Evolutionary conservation across 2,888 invertebrate genomes (phyloP).

Genomic region (Plebejus melissa): DNA sequence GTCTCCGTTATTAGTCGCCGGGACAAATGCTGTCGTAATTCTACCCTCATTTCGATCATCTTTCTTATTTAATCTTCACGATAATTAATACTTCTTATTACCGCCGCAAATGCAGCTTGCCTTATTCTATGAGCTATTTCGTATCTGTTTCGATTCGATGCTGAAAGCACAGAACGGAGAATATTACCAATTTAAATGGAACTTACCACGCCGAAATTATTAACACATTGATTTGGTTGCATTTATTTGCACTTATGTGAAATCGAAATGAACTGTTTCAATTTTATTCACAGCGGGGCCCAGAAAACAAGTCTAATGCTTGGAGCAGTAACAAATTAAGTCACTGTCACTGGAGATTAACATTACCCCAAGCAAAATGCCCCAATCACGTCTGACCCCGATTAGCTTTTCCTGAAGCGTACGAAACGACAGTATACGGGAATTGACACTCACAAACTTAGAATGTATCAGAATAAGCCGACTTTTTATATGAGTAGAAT

Average conservation of each 20-base stretch:
- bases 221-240: neutral
- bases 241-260: neutral
- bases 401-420: conserved; percentile 15
- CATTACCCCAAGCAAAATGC: conserved; percentile 17
- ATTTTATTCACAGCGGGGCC: neutral
- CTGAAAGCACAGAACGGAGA: neutral
- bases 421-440: conserved; percentile 5
- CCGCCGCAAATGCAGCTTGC: conserved; percentile 22
- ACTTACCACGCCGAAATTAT: neutral
- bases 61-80: conserved; percentile 71
- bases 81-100: conserved; percentile 67
- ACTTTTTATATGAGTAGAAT: neutral
- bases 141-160: neutral
- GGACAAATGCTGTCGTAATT: conserved; percentile 73
- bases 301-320: neutral
- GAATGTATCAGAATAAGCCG: neutral
- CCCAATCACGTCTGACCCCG: conserved; percentile 16
- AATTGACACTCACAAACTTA: conserved; percentile 7
- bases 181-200: neutral
- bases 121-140: neutral
- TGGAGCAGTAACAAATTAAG: conserved; percentile 11
- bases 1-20: conserved; percentile 77
- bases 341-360: conserved; percentile 18
- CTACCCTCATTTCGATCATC: conserved; percentile 66
- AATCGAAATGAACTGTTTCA: neutral